Base-by-base conservation (phyloP, 2,888 invertebrate species). In the Gonocerus acuteangulatus region DNA sequence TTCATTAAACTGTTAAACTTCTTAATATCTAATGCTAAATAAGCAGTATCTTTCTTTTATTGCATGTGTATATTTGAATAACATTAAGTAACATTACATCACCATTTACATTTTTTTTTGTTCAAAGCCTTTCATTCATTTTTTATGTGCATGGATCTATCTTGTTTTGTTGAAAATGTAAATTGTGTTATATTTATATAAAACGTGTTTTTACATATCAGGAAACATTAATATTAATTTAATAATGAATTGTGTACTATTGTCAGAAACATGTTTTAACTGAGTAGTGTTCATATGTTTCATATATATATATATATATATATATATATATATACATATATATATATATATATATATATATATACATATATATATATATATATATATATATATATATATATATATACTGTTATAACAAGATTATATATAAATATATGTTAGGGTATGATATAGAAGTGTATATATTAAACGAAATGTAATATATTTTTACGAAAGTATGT, bases 201-300 rank as follows among this genome's bases (percentile, higher is more conserved):
- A 63, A 63, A 4, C 27, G 39, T 59, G 62, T 60, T 60, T 63
- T 59, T 63, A 63, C 63, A 63, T 63, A 63, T 63, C 63, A 63
- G 44, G 23, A 22, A 34, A 19, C 32, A 49, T 48, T 22, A 45
- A 45, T 57, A 60, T 48, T 48, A 48, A 60, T 62, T 32, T 60
- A 61, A 56, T 47, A 45, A 56, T 54, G 36, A 62, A 47, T 52
- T 58, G 59, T 62, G 62, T 62, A 62, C 56, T 62, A 45, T 45
- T 62, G 62, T 62, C 62, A 60, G 59, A 51, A 60, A 62, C 59
- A 54, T 62, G 59, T 62, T 62, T 54, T 51, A 59, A 62, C 62
- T 59, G 60, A 60, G 59, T 62, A 62, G 62, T 60, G 60, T 62
- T 62, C 62, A 60, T 60, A 62, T 60, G 59, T 62, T 62, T 62